Conservation (phyloP, 2,113 vertebrate genomes). For the Paracanthobrama guichenoti region DNA sequence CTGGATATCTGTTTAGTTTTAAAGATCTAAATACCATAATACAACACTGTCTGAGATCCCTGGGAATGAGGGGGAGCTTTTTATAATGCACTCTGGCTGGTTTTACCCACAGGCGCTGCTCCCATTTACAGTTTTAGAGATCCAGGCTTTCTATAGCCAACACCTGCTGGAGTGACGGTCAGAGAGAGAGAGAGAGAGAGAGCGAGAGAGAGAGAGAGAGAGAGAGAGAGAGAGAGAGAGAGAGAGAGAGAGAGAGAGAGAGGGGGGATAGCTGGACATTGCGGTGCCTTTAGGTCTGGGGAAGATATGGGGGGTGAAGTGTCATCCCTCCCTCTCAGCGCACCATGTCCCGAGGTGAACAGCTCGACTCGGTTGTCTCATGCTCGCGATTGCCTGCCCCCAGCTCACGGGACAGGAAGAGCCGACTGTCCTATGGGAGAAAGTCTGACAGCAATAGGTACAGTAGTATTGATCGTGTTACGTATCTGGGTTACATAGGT, state of each 20-base stretch:
- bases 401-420: constrained; percentile 69
- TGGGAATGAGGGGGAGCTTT: constrained; percentile 40
- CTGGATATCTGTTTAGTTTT: not conserved
- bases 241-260: constrained; percentile 18
- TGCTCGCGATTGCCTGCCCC: constrained; percentile 67
- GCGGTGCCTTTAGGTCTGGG: constrained; percentile 60
- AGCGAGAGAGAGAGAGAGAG: constrained; percentile 24
- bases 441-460: constrained; percentile 71
- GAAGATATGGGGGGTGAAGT: constrained; percentile 60
- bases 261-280: constrained; percentile 52
- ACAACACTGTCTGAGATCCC: constrained; percentile 36
- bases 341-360: constrained; percentile 69
- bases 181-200: constrained; percentile 17
- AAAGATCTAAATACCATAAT: constrained; percentile 25
- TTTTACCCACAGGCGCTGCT: constrained; percentile 44
- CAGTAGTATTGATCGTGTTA: constrained; percentile 16
- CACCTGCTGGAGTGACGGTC: constrained; percentile 51
- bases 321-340: constrained; percentile 61
- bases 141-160: constrained; percentile 55
- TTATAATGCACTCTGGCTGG: constrained; percentile 46
- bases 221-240: constrained; percentile 21
- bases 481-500: not conserved
- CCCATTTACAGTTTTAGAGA: constrained; percentile 49
- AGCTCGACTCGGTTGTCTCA: constrained; percentile 62
- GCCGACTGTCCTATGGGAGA: constrained; percentile 66